Conservation (phyloP, 2,113 vertebrate species). For the Helogale parvula region DNA sequence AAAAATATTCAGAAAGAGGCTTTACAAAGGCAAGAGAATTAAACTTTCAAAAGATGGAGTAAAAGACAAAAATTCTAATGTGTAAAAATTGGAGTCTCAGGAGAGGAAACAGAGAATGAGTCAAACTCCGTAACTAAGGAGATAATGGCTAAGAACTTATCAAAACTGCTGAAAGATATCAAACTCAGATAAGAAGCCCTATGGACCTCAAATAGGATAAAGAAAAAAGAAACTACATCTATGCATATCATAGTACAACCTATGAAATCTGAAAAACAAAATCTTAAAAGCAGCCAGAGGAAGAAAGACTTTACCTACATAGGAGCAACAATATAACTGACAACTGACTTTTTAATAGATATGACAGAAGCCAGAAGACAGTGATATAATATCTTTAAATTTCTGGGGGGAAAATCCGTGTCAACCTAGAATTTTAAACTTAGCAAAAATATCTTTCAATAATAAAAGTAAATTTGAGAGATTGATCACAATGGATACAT, state of each 20-base stretch:
- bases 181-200: not conserved
- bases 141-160: not conserved
- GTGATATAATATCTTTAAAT: not conserved
- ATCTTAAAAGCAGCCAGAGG: not conserved
- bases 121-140: not conserved
- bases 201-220: not conserved
- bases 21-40: not conserved
- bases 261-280: not conserved
- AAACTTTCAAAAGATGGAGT: not conserved
- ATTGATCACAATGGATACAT: not conserved
- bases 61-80: conserved; percentile 24
- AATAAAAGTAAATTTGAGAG: conserved; percentile 21
- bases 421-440: not conserved
- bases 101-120: not conserved
- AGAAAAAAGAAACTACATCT: not conserved
- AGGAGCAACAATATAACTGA: not conserved
- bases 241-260: not conserved
- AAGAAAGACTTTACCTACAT: not conserved
- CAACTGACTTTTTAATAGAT: conserved; percentile 4
- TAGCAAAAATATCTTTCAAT: not conserved
- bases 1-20: conserved; percentile 27
- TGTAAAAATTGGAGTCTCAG: not conserved
- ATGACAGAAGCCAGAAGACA: not conserved
- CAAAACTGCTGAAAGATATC: not conserved
- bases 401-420: not conserved